phyloP scores from a whole-genome alignment of 2,888 invertebrate genomes.

The Norana najaformis region DNA sequence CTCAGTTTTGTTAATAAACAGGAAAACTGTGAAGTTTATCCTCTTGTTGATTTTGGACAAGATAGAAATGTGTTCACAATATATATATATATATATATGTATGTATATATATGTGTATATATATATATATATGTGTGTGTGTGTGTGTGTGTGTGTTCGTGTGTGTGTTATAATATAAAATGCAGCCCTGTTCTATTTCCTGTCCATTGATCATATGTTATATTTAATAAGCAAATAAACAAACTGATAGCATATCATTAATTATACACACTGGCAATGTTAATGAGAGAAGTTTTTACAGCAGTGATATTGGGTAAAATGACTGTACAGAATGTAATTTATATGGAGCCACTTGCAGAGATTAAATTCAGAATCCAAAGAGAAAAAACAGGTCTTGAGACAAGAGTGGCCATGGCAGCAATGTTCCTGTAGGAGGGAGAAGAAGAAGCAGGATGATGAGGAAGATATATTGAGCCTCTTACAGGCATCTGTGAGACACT shows the following conservation, averaged over 20 bases:
- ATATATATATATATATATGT: neutral
- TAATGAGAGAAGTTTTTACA: neutral
- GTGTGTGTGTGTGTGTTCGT: neutral
- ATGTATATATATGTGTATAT: neutral
- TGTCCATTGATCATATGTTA: neutral
- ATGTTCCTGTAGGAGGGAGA: too few relatives aligned
- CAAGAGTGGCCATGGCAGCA: too few relatives aligned
- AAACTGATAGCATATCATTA: neutral
- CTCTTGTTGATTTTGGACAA: too few relatives aligned
- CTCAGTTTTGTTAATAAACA: too few relatives aligned
- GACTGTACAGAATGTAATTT: neutral
- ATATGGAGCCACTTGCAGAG: neutral
- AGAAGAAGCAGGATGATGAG: too few relatives aligned
- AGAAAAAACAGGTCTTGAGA: too few relatives aligned
- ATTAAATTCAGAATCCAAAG: too few relatives aligned
- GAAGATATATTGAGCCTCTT: too few relatives aligned
- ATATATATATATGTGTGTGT: neutral
- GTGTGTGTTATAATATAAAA: neutral
- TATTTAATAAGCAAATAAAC: conserved; percentile 5
- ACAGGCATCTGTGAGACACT: too few relatives aligned
- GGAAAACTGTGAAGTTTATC: too few relatives aligned
- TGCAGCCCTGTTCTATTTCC: neutral
- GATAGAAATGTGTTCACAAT: too few relatives aligned
- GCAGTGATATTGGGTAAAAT: too few relatives aligned
- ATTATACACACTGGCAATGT: neutral